Evolutionary conservation across 30 jellyfish, hydroid and myxozoan genomes (phyloP), one percentile per base, ranked within the genome.

Genomic region (Hydractinia symbiolongicarpus): DNA sequence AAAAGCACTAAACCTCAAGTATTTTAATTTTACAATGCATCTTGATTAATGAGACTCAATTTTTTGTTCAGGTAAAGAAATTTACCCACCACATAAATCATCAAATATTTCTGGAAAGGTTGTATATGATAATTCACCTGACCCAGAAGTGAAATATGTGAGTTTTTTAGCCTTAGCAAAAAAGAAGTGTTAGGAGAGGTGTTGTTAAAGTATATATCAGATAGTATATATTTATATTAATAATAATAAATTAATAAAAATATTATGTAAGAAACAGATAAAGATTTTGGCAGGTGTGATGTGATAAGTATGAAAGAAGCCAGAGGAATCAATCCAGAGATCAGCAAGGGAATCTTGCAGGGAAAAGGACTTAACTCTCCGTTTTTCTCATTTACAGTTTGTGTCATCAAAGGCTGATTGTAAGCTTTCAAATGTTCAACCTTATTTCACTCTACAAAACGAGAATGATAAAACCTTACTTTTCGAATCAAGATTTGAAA

Each of bases 401-500:
- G 75, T 86, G 68, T 71, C 88, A 19, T 84, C 96, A 8, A 79
- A 81, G 58, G 67, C 66, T 70, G 58, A 91, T 5, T 81, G 82
- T 8, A 88, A 66, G 51, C 61, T 71, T 53, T 55, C 75, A 0
- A 53, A 53, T 9, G 83, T 81, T 4, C 78, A 81, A 72, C 95
- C 97, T 1, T 81, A 76, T 44, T 90, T 84, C 85, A 62, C 83
- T 10, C 72, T 90, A 69, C 71, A 85, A 60, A 93, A 87, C 8
- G 83, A 89, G 4, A 82, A 73, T 9, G 97, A 90, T 61, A 67
- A 83, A 7, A 90, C 97, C 7, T 83, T 90, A 49, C 79, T 73
- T 14, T 90, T 90, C 81, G 97, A 90, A 77, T 90, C 97, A 66
- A 68, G 97, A 76, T 90, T 90, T 68, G 97, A 90, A 60, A 84